Evolutionary conservation across 2,113 vertebrate species (phyloP).

Genomic region (Phycodurus eques): DNA sequence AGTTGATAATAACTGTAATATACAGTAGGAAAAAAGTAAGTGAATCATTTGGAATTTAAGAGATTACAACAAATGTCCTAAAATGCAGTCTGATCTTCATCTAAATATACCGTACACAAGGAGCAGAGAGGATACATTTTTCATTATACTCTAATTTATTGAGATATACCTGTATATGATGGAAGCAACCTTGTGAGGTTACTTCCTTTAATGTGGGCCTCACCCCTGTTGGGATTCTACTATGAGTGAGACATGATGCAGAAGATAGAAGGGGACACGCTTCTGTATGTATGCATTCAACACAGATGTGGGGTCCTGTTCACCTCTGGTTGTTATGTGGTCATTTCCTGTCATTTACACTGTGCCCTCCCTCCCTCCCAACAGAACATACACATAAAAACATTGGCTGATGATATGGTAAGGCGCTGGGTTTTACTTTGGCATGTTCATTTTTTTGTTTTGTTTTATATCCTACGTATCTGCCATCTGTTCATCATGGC

Average conservation of each 20-base stretch:
- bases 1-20: no score
- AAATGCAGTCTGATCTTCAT: no score
- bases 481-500: constrained; percentile 30
- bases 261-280: neutral
- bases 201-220: neutral
- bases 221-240: neutral
- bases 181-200: neutral
- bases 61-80: no score
- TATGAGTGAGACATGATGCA: constrained; percentile 7
- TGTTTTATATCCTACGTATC: constrained; percentile 27
- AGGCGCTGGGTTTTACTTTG: constrained; percentile 77
- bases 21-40: no score
- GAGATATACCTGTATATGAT: neutral
- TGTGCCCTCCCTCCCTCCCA: constrained; percentile 78
- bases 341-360: constrained; percentile 70
- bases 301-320: constrained; percentile 18
- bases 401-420: constrained; percentile 99
- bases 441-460: constrained; percentile 46
- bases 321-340: constrained; percentile 49
- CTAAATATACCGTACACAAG: no score
- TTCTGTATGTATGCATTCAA: constrained; percentile 30
- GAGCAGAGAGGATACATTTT: neutral
- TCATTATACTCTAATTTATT: neutral
- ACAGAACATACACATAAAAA: constrained; percentile 99
- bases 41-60: no score